Base-by-base conservation (phyloP, 2,797 vertebrate genomes). In the Peromyscus aztecus region DNA sequence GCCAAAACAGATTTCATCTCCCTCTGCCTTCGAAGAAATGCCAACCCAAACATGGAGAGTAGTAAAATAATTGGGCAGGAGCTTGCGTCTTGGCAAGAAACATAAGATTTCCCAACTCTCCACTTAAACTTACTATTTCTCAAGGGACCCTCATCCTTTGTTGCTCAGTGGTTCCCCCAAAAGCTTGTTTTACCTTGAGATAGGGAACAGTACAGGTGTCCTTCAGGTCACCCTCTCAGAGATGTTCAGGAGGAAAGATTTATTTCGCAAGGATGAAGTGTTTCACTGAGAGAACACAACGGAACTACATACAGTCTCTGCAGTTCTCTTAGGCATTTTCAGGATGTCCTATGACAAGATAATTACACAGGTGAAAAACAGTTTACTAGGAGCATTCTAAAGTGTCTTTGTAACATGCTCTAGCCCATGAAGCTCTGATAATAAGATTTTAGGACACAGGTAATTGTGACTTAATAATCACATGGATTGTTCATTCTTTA, bases 1-100 rank as follows among this genome's bases (percentile, higher is more conserved):
- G 37, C 43, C 78, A 95, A 90, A 84, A 27, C 40, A 83, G 63
- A 85, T 82, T 67, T 43, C 31, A 83, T 76, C 31, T 83, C 82
- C 3, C 37, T 86, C 49, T 94, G 84, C 75, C 40, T 94, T 75
- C 61, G 34, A 31, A 11, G 83, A 90, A 91, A 63, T 4, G 40
- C 40, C 69, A 85, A 63, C 17, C 12, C 19, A 81, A 94, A 88
- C 17, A 65, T 52, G 43, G 91, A 52, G 31, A 77, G 6, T 81
- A 46, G 27, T 63, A n/a, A 96, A 83, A 67, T 87, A 19, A 89
- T 6, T n/a, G 37, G 75, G 67, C 14, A 57, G 40, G 34, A 77
- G 10, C 14, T 29, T 29, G 9, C 2, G 73, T 14, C 19, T 91
- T 10, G 59, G 52, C 2, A 65, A 93, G 86, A 94, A 77, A 14